Evolutionary conservation across 2,113 vertebrate species (phyloP).

Genomic region (Varanus salvator): DNA sequence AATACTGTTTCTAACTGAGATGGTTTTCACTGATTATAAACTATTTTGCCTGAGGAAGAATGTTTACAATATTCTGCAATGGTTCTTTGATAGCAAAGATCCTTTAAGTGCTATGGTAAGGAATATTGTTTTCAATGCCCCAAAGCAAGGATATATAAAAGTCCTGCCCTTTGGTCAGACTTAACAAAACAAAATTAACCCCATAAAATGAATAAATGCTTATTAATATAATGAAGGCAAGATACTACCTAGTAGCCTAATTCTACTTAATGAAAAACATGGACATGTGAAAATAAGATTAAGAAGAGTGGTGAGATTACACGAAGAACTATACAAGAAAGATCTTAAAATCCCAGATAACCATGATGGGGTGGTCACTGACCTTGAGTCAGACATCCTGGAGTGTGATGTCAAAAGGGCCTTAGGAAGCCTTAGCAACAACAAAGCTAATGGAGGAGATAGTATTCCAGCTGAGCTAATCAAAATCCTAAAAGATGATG

Average conservation of each 20-base stretch:
- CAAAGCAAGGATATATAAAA: neutral
- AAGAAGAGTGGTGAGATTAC: neutral
- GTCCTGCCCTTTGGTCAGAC: neutral
- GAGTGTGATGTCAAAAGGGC: too few species aligned
- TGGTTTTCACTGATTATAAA: neutral
- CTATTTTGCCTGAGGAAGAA: neutral
- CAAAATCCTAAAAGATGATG: too few species aligned
- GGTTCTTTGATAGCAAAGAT: neutral
- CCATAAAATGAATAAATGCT: neutral
- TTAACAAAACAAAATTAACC: neutral
- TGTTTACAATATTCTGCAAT: constrained; percentile 5
- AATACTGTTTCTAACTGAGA: neutral
- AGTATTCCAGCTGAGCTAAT: too few species aligned
- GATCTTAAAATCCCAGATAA: too few species aligned
- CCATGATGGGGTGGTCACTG: too few species aligned
- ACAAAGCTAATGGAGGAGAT: too few species aligned
- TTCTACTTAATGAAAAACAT: neutral
- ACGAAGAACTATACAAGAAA: too few species aligned
- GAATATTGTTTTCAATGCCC: neutral
- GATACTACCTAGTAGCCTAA: neutral
- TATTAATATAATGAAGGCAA: neutral
- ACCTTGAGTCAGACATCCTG: too few species aligned
- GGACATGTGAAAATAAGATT: neutral
- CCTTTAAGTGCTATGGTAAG: neutral
- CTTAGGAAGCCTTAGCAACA: too few species aligned